Evolutionary conservation across 2,113 vertebrate species (phyloP), one percentile per base, ranked within the genome.

Genomic region (Callipepla californica): DNA sequence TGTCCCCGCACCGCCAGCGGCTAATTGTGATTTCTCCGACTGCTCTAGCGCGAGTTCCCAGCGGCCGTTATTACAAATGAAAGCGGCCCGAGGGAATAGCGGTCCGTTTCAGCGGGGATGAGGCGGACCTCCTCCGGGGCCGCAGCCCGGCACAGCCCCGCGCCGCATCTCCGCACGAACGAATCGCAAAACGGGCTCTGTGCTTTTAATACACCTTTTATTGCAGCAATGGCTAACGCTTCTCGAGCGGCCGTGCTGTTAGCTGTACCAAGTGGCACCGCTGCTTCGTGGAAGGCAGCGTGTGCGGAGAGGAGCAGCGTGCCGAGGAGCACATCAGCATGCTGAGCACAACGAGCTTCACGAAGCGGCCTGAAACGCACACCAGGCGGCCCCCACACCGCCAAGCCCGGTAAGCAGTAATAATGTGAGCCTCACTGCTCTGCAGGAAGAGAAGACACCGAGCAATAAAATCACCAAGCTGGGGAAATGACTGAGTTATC

Each of bases 241-340:
- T 80, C 62, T n/a, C 32, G 87, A 77, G 38, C 23, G 3, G 23
- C n/a, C 51, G 7, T 4, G 11, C n/a, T 21, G 8, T 20, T 23
- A 87, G 75, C 30, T 3, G 65, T 36, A 36, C 36, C 59, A 75
- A 62, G 28, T 17, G 34, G 32, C 18, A 34, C 17, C 9, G 18
- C 1, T 68, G 26, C 12, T 58, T 47, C 32, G 28, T 11, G 4
- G 10, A n/a, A n/a, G 13, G 3, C 4, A 0, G 0, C 15, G 42
- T 61, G 30, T 45, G 25, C 5, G 47, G 32, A 68, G 32, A 80
- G 25, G 32, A 21, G 45, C 59, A 63, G 53, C 18, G 25, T 28
- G n/a, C 28, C 0, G 1, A 40, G 40, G 40, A 36, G 36, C 36
- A 8, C 36, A 36, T 40, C 40, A 40, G 40, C 40, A 40, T 11